Base-by-base conservation (phyloP, 2,888 invertebrate species). In the Adelphocoris suturalis region DNA sequence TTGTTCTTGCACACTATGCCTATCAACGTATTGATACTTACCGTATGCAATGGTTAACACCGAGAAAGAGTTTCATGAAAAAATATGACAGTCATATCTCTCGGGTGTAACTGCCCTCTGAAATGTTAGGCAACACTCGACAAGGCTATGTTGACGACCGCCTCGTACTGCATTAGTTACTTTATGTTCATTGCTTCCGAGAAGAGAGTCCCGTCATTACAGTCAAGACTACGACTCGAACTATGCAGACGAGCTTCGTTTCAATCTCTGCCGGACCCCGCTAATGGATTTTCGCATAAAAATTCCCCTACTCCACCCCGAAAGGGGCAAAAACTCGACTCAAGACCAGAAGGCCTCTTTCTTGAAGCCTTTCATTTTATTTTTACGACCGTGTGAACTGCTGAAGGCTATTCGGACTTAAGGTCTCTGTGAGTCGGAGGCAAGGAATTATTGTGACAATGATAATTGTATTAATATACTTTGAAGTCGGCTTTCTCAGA, bases 231-330 rank as follows among this genome's bases (percentile, higher is more conserved):
- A 52, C 82, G 85, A 52, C 52, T 85, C 27, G 11, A 85, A 85
- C 85, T 85, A 85, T 85, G 85, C 85, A 85, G 85, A 85, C 85
- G 85, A 85, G 85, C 19, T 82, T 48, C 82, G 52, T 52, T 85
- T 85, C 85, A 57, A 85, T 57, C 85, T 61, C 85, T 12, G 37
- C 37, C 57, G 82, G 82, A 27, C 52, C 52, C 52, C 61, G 57
- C 37, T 85, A 85, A 85, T 85, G 85, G 85, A 85, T 85, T 85
- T 85, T 85, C 85, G 85, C 85, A 85, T 85, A 85, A 85, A 85
- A 85, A 85, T 85, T 85, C 85, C 85, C 85, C 61, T 55, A 55
- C 28, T 37, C 37, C 37, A 27, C 52, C 52, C 28, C n/a, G 55
- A 19, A 52, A 16, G 11, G 61, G 57, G 85, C 85, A 85, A 85